phyloP scores from a whole-genome alignment of 2,797 vertebrate species.

The Cryptoblepharus egeriae region DNA sequence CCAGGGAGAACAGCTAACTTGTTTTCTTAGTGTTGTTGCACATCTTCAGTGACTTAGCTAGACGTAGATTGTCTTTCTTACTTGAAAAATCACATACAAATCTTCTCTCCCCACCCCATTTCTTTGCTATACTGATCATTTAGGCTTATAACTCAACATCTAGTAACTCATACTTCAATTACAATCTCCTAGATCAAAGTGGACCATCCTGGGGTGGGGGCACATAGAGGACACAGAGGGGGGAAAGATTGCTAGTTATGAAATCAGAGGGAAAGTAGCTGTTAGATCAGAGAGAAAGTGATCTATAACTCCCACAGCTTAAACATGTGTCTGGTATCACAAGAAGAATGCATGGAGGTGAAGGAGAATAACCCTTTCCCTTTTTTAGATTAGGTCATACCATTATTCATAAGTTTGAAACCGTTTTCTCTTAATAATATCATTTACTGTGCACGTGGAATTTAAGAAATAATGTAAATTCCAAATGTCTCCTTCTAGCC shows the following conservation, averaged over 20 bases:
- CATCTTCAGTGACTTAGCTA: constrained; percentile 6
- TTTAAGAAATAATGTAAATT: constrained; percentile 6
- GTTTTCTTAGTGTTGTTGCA: background rate
- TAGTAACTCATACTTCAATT: background rate
- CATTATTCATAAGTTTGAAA: constrained; percentile 1
- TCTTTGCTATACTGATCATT: background rate
- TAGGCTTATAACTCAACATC: background rate
- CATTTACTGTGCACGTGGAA: background rate
- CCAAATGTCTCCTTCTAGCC: background rate
- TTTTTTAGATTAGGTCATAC: background rate
- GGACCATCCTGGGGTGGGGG: too few species aligned
- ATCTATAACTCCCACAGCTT: background rate
- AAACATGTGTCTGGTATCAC: background rate
- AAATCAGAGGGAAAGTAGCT: too few species aligned
- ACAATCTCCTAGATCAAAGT: too few species aligned
- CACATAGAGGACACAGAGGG: background rate
- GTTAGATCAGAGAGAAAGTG: too few species aligned
- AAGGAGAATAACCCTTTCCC: background rate
- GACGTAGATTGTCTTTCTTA: background rate
- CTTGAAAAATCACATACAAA: background rate
- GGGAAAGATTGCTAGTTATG: background rate
- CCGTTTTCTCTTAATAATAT: constrained; percentile 8
- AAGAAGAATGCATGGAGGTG: background rate
- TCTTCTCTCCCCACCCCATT: background rate
- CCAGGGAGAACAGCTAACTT: background rate